Evolutionary conservation across 2,888 invertebrate genomes (phyloP), one percentile per base, ranked within the genome.

Genomic region (Drosophila imparisetae): DNA sequence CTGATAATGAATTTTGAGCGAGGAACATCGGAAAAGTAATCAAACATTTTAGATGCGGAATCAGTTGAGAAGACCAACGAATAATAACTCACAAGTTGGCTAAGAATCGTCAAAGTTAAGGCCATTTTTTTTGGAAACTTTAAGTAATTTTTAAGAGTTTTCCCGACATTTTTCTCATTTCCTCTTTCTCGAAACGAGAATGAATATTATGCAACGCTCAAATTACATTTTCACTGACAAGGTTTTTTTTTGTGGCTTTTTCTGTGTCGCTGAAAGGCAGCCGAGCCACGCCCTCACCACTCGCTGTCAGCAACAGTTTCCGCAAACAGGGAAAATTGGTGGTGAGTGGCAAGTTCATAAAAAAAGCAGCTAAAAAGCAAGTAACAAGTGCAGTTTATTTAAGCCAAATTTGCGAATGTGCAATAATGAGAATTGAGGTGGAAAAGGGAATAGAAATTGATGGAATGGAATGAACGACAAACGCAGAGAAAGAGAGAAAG

Each of bases 141-240:
- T 27, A n/a, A 29, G 3, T 15, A 5, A 11, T 27, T 38, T 27
- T 18, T 4, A 7, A 7, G 8, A 32, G 11, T 34, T 32, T 21
- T 13, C 13, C 0, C 24, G 13, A 34, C 2, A 50, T 34, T 48
- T 57, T 45, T 32, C 32, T 18, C 32, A 42, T n/a, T 55, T 55
- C 11, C 29, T 49, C 24, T 24, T 0, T 2, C 15, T 8, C 15
- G 8, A 4, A 15, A 11, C 0, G 24, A 24, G 2, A 4, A 15
- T 7, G 2, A 21, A 45, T 7, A 15, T 24, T 15, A 4, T 15
- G 42, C 42, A 32, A 48, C 18, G 40, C 45, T 45, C n/a, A 29
- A 38, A 15, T 57, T 10, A n/a, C 54, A 72, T 62, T 81, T 87
- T 84, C 89, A 81, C 65, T 84, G 80, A 75, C 82, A 83, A 82